Evolutionary conservation across 2,888 invertebrate genomes (phyloP).

Genomic region (Strigamia crassipes): DNA sequence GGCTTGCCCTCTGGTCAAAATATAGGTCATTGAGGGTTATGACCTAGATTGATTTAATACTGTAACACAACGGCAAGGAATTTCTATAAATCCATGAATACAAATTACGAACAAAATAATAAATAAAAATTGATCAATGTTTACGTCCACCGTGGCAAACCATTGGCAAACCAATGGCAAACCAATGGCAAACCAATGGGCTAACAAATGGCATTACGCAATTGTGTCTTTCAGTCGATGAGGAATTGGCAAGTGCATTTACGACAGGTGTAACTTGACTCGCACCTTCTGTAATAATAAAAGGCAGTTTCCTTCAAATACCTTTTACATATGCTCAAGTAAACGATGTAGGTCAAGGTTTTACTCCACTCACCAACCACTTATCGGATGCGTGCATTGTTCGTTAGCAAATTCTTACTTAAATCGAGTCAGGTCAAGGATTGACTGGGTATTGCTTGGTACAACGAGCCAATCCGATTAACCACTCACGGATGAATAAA

Average conservation of each 20-base stretch:
- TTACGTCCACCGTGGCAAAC: no score
- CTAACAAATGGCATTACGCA: no score
- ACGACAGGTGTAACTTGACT: background rate
- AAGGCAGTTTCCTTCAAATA: slow-evolving; percentile 30
- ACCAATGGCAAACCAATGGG: no score
- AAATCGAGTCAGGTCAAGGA: slow-evolving; percentile 38
- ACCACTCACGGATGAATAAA: background rate
- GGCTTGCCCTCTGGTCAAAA: slow-evolving; percentile 34
- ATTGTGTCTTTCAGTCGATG: background rate
- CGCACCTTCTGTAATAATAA: background rate
- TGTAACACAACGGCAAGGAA: background rate
- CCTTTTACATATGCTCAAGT: background rate
- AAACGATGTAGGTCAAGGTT: slow-evolving; percentile 38
- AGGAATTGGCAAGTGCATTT: background rate
- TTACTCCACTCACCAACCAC: background rate
- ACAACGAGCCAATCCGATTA: slow-evolving; percentile 23
- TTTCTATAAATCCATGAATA: background rate
- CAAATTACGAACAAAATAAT: background rate
- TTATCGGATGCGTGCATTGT: slow-evolving; percentile 42
- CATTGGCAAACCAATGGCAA: no score
- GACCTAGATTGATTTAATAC: slow-evolving; percentile 13
- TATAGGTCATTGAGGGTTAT: slow-evolving; percentile 23
- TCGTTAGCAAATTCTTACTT: slow-evolving; percentile 40
- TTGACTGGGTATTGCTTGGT: slow-evolving; percentile 22
- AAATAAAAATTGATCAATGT: no score